Evolutionary conservation across 2,888 invertebrate species (phyloP), one percentile per base, ranked within the genome.

Genomic region (Pollenia griseotomentosa): DNA sequence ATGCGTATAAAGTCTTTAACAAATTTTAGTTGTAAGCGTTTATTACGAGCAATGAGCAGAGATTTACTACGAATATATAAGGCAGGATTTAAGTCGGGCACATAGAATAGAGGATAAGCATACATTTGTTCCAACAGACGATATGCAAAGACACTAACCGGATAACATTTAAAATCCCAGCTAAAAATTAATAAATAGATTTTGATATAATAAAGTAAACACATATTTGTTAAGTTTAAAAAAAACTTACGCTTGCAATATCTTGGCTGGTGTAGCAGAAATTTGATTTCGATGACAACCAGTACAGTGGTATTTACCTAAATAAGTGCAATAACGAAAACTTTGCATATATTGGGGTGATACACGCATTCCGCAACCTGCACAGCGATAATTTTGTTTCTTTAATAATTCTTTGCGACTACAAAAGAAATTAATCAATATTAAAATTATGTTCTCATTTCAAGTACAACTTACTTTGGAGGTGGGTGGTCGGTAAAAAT

Each of bases 281-380:
- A 96, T 94, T 91, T 96, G 96, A 93, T 97, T 96, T 40, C 96
- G 95, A 93, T 98, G 97, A 92, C 98, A 98, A 65, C 97, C 97
- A 12, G 97, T 97, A 91, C 98, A 98, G 93, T 97, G 97, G 93
- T 96, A 97, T 90, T 97, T 95, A 11, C 97, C 97, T 86, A 97
- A 94, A 93, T 98, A 98, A 90, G 96, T 96, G 92, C 97, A 97
- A 91, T 97, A 97, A 16, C 97, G 95, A 93, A 96, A 97, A 89
- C 96, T 95, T 83, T 96, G 95, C 12, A 96, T 95, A 91, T 96
- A 97, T 88, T 95, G 95, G 7, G 94, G 94, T 2, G 96, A 96
- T 8, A 97, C 96, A 90, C 95, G 95, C 95, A 96, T 96, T 0
- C 97, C 97, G 93, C 97, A 98, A 5, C 97, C 97, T 59, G 97